Evolutionary conservation across 2,113 vertebrate genomes (phyloP).

Genomic region (Bombycilla garrulus): DNA sequence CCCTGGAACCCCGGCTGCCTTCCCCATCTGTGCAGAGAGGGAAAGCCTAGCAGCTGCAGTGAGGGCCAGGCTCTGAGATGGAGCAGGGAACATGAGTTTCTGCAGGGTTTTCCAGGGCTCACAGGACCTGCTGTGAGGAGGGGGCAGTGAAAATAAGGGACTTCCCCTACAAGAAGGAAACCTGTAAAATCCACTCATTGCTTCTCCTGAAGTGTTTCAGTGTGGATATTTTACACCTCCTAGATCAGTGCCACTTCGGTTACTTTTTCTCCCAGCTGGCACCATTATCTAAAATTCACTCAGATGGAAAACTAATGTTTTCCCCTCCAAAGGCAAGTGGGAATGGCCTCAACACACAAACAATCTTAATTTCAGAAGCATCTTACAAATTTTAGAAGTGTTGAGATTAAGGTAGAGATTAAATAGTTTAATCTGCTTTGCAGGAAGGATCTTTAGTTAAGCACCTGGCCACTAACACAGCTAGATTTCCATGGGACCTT

Average conservation of each 20-base stretch:
- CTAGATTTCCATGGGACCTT: rapidly evolving
- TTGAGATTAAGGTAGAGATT: neutral
- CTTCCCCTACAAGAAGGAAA: neutral
- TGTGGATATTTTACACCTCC: neutral
- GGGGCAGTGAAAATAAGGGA: neutral
- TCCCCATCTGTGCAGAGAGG: rapidly evolving
- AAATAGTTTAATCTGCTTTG: neutral
- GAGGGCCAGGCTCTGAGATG: neutral
- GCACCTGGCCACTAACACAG: neutral
- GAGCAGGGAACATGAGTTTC: rapidly evolving
- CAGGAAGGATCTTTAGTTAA: neutral
- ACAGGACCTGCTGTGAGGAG: neutral
- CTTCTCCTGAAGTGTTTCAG: neutral
- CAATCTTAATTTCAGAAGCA: neutral
- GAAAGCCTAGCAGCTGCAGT: neutral
- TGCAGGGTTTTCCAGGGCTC: neutral
- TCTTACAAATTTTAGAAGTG: neutral
- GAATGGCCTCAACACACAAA: neutral
- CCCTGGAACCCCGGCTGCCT: neutral
- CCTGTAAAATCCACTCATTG: neutral
- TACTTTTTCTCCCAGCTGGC: neutral
- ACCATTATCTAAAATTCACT: neutral
- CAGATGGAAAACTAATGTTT: neutral
- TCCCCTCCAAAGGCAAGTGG: neutral
- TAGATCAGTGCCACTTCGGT: neutral